Evolutionary conservation across 2,888 invertebrate species (phyloP).

Genomic region (Drosophila prolongata): DNA sequence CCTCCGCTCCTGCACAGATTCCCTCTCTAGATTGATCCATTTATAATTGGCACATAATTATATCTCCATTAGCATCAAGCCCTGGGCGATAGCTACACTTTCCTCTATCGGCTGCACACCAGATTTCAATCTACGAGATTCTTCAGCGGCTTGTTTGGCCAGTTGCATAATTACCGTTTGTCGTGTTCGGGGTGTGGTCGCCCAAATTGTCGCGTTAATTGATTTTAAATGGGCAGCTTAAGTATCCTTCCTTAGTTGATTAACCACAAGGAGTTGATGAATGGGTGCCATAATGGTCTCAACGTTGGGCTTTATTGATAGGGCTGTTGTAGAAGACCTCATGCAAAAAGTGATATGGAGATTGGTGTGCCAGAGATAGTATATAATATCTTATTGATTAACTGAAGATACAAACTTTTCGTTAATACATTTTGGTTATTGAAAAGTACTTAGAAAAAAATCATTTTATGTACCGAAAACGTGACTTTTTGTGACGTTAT

Average conservation of each 20-base stretch:
- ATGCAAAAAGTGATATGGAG: not conserved
- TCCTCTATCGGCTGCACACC: slow-evolving; percentile 24
- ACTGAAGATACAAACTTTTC: too few species aligned
- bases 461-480: too few species aligned
- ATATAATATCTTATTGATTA: slow-evolving; percentile 3
- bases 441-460: too few species aligned
- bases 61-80: slow-evolving; percentile 55
- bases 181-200: slow-evolving; percentile 34
- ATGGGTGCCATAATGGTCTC: slow-evolving; percentile 1
- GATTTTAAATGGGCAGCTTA: slow-evolving; percentile 73
- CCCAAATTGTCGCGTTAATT: slow-evolving; percentile 65
- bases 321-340: not conserved
- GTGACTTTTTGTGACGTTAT: too few species aligned
- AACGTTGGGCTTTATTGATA: not conserved
- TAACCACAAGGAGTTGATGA: slow-evolving; percentile 17
- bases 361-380: too few species aligned
- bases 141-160: slow-evolving; percentile 30
- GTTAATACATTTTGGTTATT: too few species aligned
- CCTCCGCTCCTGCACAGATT: not conserved
- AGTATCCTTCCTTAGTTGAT: slow-evolving; percentile 39
- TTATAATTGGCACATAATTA: slow-evolving; percentile 70
- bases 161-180: slow-evolving; percentile 56
- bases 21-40: slow-evolving; percentile 58
- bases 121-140: slow-evolving; percentile 38
- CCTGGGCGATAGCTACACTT: slow-evolving; percentile 65